phyloP scores from a whole-genome alignment of 2,888 invertebrate genomes.

The Chorisops tibialis region DNA sequence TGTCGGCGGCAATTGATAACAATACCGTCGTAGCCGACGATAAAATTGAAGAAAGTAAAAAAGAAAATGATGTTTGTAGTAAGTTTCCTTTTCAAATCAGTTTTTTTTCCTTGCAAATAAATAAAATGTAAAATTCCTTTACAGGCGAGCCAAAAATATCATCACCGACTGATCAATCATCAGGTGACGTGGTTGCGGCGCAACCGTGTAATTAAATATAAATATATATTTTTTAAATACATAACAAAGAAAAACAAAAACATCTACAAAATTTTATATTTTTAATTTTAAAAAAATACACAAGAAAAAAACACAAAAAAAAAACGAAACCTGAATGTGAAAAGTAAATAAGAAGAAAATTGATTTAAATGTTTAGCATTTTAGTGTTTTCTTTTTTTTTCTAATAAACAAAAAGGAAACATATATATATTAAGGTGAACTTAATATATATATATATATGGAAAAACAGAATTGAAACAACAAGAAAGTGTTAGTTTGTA shows the following conservation, averaged over 20 bases:
- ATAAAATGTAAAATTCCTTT: slow-evolving; percentile 14
- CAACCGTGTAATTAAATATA: slow-evolving; percentile 34
- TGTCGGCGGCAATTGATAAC: slow-evolving; percentile 30
- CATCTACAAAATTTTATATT: slow-evolving; percentile 21
- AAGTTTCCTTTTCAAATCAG: neutral
- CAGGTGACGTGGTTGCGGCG: slow-evolving; percentile 31
- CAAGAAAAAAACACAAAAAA: neutral
- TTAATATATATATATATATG: neutral
- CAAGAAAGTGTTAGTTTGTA: slow-evolving; percentile 6
- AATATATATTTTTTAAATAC: slow-evolving; percentile 24
- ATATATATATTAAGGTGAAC: neutral
- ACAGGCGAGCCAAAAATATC: slow-evolving; percentile 49
- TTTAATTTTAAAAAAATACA: slow-evolving; percentile 16
- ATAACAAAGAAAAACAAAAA: slow-evolving; percentile 15
- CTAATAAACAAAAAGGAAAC: neutral
- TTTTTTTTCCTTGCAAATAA: neutral
- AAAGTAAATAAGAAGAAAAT: neutral
- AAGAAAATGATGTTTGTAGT: slow-evolving; percentile 29
- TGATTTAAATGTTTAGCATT: slow-evolving; percentile 7
- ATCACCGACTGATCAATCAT: slow-evolving; percentile 38
- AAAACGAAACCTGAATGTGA: slow-evolving; percentile 7
- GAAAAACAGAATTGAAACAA: neutral
- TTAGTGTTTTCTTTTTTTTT: slow-evolving; percentile 7
- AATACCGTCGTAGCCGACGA: slow-evolving; percentile 39
- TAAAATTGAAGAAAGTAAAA: slow-evolving; percentile 26